Percentiles rank a stretch among this genome's conserved stretches.
Evolutionary conservation across 2,113 vertebrate species (phyloP).

Genomic region (Nyctibius bracteatus): DNA sequence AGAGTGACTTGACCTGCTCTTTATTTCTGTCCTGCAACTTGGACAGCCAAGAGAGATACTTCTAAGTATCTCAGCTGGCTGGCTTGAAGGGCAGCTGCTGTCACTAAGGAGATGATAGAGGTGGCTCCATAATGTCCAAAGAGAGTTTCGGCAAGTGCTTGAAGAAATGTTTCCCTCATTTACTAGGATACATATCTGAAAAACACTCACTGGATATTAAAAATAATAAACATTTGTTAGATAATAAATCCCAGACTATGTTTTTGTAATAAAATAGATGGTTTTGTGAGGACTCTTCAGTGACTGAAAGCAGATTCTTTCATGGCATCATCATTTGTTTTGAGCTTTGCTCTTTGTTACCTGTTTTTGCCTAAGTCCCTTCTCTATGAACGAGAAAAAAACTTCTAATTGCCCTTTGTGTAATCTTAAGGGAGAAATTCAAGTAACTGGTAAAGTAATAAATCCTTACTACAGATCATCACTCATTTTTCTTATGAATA

Average conservation of each 20-base stretch:
- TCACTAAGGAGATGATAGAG: neutral
- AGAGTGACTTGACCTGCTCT: neutral
- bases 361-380: neutral
- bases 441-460: conserved; percentile 37
- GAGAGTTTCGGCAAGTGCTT: neutral
- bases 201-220: conserved; percentile 21
- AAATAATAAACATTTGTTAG: conserved; percentile 41
- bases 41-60: neutral
- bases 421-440: conserved; percentile 26
- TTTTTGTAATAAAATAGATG: neutral
- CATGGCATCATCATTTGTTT: neutral
- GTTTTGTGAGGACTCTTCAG: neutral
- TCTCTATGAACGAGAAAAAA: neutral
- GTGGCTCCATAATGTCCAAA: neutral
- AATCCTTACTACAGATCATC: conserved; percentile 36
- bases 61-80: neutral
- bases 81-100: neutral
- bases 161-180: conserved; percentile 1
- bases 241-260: conserved; percentile 39
- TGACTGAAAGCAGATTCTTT: conserved; percentile 26
- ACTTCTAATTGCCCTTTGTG: neutral
- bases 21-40: neutral
- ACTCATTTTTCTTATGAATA: neutral
- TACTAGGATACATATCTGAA: neutral
- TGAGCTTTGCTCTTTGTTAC: conserved; percentile 1